phyloP scores from a whole-genome alignment of 2,113 vertebrate genomes.

The Pipa parva region DNA sequence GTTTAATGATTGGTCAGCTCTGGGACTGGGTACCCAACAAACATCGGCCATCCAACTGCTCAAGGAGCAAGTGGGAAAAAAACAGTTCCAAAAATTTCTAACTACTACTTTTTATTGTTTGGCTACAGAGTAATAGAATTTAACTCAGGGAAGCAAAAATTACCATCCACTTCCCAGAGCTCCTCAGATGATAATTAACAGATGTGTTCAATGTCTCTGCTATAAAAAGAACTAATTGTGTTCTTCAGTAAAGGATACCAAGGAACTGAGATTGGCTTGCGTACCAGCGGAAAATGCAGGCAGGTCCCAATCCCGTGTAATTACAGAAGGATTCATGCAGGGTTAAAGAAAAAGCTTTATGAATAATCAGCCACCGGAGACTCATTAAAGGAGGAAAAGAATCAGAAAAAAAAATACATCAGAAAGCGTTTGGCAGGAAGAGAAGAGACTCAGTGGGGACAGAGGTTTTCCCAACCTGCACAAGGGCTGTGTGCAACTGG shows the following conservation, averaged over 20 bases:
- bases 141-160: neutral
- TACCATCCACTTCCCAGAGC: neutral
- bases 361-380: constrained; percentile 8
- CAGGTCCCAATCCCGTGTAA: neutral
- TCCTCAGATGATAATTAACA: constrained; percentile 2
- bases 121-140: neutral
- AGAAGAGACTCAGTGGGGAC: neutral
- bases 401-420: neutral
- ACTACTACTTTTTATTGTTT: too few species aligned
- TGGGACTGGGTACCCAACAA: too few species aligned
- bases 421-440: neutral
- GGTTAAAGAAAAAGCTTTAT: neutral
- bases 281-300: neutral
- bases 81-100: too few species aligned
- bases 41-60: too few species aligned
- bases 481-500: neutral
- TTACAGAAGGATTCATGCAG: neutral
- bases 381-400: constrained; percentile 22
- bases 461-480: neutral
- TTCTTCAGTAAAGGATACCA: constrained; percentile 5
- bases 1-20: neutral
- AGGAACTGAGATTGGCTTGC: too few species aligned
- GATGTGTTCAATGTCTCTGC: neutral
- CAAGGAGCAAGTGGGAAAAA: too few species aligned
- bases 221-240: constrained; percentile 12